Evolutionary conservation across 2,888 invertebrate species (phyloP).

Genomic region (Mesopsocus fuscifrons): DNA sequence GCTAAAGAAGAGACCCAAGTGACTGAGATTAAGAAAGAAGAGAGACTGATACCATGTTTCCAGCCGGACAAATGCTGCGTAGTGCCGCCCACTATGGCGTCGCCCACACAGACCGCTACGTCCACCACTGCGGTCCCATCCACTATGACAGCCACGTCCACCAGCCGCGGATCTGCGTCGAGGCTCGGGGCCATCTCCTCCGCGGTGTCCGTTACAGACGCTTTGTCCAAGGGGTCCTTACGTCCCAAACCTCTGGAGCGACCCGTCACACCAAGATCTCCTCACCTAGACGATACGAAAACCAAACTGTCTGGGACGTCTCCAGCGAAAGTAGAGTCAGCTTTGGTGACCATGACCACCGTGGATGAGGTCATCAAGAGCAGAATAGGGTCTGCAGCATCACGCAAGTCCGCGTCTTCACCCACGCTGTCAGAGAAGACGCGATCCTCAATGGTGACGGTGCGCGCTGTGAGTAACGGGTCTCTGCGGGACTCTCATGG

Average conservation of each 20-base stretch:
- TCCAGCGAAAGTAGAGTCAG: background rate
- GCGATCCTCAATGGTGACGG: background rate
- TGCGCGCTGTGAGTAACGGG: constrained; percentile 2
- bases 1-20: constrained; percentile 19
- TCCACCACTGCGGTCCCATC: constrained; percentile 7
- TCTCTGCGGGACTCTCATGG: background rate
- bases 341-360: background rate
- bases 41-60: constrained; percentile 17
- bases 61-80: constrained; percentile 13
- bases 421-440: background rate
- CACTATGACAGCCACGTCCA: constrained; percentile 5
- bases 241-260: background rate
- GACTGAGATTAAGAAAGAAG: constrained; percentile 18
- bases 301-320: too few species aligned
- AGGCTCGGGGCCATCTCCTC: constrained; percentile 7
- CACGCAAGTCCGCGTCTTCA: background rate
- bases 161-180: constrained; percentile 9
- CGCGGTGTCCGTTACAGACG: constrained; percentile 5
- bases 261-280: background rate
- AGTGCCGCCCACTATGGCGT: constrained; percentile 14
- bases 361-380: background rate
- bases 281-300: too few species aligned
- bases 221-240: background rate
- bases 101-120: constrained; percentile 12
- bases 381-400: background rate